A percentile compares a stretch with the other conserved stretches of the same genome.
These are phyloP conservation scores for Spondyliosoma cantharus DNA, from an alignment of 2,797 vertebrate species.

Conservation along the genomic window DNA sequence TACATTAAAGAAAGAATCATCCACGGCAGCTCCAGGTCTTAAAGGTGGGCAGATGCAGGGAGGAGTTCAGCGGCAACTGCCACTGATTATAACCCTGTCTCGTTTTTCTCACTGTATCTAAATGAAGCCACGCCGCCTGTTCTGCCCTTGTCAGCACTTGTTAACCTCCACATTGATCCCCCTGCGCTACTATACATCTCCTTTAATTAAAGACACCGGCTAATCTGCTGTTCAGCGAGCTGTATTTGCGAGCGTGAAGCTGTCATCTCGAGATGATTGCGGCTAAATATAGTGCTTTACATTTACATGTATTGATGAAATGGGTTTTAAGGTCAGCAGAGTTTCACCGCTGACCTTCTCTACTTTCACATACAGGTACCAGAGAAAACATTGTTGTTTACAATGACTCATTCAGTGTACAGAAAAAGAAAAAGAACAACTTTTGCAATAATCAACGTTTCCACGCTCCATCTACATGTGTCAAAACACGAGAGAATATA, in stretches of 20 bases:
- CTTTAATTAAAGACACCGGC: conserved; percentile 77
- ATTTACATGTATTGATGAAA: conserved; percentile 74
- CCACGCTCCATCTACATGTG: not conserved
- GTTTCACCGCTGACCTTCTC: conserved; percentile 30
- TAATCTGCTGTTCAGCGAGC: conserved; percentile 68
- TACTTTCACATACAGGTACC: conserved; percentile 3
- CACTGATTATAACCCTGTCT: conserved; percentile 46
- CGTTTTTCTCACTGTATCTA: conserved; percentile 59
- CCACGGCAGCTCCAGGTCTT: conserved; percentile 7
- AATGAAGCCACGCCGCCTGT: conserved; percentile 65
- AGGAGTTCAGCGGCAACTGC: conserved; percentile 33
- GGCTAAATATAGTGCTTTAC: conserved; percentile 60
- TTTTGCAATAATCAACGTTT: not conserved
- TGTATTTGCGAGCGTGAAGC: conserved; percentile 49
- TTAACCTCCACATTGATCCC: conserved; percentile 78
- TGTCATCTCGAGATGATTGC: conserved; percentile 65
- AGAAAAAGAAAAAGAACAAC: not conserved
- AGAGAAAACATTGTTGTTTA: not conserved
- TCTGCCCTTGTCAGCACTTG: conserved; percentile 76
- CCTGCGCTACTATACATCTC: conserved; percentile 72
- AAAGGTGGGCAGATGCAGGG: conserved; percentile 25
- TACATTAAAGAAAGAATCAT: conserved; percentile 23
- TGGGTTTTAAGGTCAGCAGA: conserved; percentile 39
- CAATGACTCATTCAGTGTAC: not conserved
- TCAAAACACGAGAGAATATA: not conserved